Evolutionary conservation across 2,797 vertebrate species (phyloP).

Genomic region (Enteromius treurensis): DNA sequence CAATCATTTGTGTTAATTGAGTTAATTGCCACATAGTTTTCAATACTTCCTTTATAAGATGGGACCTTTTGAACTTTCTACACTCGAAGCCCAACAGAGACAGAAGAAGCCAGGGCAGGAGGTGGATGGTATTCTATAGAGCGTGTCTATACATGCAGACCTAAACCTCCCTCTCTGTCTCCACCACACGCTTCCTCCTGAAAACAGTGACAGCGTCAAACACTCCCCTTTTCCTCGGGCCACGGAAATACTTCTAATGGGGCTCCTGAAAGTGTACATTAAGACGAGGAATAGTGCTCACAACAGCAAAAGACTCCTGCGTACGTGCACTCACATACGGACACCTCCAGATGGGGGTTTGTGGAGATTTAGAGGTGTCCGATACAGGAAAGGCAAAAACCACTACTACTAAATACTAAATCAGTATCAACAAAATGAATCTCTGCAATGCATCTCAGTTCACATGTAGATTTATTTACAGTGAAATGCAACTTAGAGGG

Average conservation of each 20-base stretch:
- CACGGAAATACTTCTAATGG: slow-evolving; percentile 42
- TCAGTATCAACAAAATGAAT: too few species aligned
- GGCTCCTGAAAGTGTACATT: slow-evolving; percentile 32
- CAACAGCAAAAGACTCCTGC: neutral
- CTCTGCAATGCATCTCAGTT: too few species aligned
- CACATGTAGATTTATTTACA: too few species aligned
- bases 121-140: slow-evolving; percentile 50
- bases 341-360: slow-evolving; percentile 12
- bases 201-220: slow-evolving; percentile 38
- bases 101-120: slow-evolving; percentile 1
- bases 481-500: too few species aligned
- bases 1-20: too few species aligned
- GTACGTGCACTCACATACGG: slow-evolving; percentile 18
- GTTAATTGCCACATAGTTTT: neutral
- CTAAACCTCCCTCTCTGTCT: slow-evolving; percentile 30
- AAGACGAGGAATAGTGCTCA: slow-evolving; percentile 21
- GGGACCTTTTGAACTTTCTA: slow-evolving; percentile 19
- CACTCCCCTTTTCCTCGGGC: slow-evolving; percentile 35
- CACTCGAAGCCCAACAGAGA: neutral
- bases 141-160: slow-evolving; percentile 52
- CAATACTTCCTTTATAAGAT: neutral
- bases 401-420: neutral
- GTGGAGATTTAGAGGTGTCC: slow-evolving; percentile 11
- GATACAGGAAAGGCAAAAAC: neutral
- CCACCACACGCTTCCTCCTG: slow-evolving; percentile 42